Evolutionary conservation across 2,113 vertebrate species (phyloP).

Genomic region (Amazona guildingii): DNA sequence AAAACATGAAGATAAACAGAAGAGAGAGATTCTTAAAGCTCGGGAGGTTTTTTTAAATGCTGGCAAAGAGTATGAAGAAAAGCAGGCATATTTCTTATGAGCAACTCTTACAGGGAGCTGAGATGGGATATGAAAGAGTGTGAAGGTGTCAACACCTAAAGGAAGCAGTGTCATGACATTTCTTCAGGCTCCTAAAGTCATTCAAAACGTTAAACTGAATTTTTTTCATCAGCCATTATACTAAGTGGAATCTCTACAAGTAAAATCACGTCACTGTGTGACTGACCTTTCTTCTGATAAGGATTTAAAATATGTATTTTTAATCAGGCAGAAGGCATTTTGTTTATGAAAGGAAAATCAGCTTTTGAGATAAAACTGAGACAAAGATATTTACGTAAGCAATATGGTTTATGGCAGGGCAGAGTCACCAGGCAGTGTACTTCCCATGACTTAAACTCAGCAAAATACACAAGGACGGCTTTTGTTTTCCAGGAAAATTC

Average conservation of each 20-base stretch:
- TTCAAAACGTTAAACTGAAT: slow-evolving; percentile 12
- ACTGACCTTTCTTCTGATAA: neutral
- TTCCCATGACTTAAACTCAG: neutral
- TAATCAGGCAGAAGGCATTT: neutral
- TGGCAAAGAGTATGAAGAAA: neutral
- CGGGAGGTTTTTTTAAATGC: neutral
- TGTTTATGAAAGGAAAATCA: neutral
- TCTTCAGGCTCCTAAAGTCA: neutral
- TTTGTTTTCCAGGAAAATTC: neutral
- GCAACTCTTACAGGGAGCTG: neutral
- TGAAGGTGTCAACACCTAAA: neutral
- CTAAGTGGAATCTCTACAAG: neutral
- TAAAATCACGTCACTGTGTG: neutral
- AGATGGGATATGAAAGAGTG: neutral
- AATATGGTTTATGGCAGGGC: neutral
- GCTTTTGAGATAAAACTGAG: neutral
- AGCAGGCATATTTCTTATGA: neutral
- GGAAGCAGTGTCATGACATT: neutral
- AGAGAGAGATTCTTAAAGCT: neutral
- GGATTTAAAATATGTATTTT: neutral
- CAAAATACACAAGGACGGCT: neutral
- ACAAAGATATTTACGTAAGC: neutral
- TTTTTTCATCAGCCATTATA: neutral
- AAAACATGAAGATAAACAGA: neutral
- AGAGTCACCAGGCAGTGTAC: neutral